Percentiles rank a stretch among this genome's conserved stretches.
These are phyloP conservation scores for Neoniphon sammara DNA, from an alignment of 2,797 vertebrate genomes.

Conservation along the genomic window DNA sequence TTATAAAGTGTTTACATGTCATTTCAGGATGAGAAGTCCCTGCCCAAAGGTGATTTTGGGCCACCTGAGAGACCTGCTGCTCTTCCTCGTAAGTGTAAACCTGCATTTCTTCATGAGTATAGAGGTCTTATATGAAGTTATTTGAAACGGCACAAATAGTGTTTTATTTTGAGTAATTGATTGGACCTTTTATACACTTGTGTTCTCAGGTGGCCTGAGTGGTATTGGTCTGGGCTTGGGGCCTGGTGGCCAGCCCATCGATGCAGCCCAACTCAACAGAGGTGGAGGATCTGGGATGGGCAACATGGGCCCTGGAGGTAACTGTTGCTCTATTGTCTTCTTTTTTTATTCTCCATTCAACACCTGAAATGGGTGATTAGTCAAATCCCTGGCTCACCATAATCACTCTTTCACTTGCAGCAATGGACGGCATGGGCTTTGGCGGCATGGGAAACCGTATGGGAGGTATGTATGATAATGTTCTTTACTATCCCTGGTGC, in stretches of 20 bases:
- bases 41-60: constrained; percentile 95
- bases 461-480: constrained; percentile 86
- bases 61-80: constrained; percentile 91
- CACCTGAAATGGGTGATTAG: neutral
- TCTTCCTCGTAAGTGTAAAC: constrained; percentile 90
- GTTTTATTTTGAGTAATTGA: neutral
- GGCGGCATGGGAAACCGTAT: constrained; percentile 93
- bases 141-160: neutral
- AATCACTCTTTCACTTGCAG: constrained; percentile 78
- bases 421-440: constrained; percentile 97
- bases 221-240: constrained; percentile 96
- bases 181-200: accelerated
- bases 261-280: constrained; percentile 93
- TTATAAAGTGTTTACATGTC: neutral
- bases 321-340: constrained; percentile 55
- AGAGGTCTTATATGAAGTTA: neutral
- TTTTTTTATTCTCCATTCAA: neutral
- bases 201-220: constrained; percentile 91
- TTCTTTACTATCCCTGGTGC: neutral
- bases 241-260: constrained; percentile 96
- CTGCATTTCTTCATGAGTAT: neutral
- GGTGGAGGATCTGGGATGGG: constrained; percentile 86
- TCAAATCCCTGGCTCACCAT: neutral
- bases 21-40: constrained; percentile 92
- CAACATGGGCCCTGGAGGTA: constrained; percentile 92